Evolutionary conservation across 2,113 vertebrate genomes (phyloP).

Genomic region (Microtus oregoni): DNA sequence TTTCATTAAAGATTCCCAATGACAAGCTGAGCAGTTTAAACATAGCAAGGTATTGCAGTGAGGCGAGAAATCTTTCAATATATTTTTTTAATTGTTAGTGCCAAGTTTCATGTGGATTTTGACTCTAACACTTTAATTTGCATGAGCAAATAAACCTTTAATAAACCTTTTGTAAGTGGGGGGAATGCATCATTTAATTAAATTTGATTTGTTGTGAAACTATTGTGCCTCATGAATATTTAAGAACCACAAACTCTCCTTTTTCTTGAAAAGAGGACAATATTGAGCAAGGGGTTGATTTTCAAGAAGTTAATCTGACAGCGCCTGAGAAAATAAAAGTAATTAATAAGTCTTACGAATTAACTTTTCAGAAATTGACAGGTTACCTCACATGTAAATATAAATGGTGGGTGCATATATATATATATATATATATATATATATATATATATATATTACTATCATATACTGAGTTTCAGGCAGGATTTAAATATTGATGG

Average conservation of each 20-base stretch:
- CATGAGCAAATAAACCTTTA: constrained; percentile 91
- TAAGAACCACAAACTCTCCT: constrained; percentile 78
- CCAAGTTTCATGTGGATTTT: constrained; percentile 89
- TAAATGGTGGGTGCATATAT: background rate
- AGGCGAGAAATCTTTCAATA: constrained; percentile 85
- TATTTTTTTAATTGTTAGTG: constrained; percentile 87
- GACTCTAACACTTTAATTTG: constrained; percentile 88
- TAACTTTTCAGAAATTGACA: constrained; percentile 31
- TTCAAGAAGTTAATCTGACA: constrained; percentile 55
- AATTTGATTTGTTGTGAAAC: constrained; percentile 88
- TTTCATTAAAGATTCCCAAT: constrained; percentile 90
- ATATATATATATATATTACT: background rate
- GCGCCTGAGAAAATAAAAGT: background rate
- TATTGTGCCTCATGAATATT: constrained; percentile 86
- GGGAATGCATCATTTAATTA: constrained; percentile 89
- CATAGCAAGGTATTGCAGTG: constrained; percentile 84
- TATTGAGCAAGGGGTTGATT: constrained; percentile 61
- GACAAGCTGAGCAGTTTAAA: constrained; percentile 89
- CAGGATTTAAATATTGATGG: background rate
- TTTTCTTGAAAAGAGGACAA: constrained; percentile 75
- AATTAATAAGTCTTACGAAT: constrained; percentile 38
- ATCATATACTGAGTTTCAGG: background rate
- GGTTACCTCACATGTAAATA: background rate
- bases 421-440: background rate
- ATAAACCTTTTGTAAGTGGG: constrained; percentile 88